These are phyloP conservation scores for Misgurnus mizolepis DNA, from an alignment of 2,113 vertebrate species.

Conservation along the genomic window DNA sequence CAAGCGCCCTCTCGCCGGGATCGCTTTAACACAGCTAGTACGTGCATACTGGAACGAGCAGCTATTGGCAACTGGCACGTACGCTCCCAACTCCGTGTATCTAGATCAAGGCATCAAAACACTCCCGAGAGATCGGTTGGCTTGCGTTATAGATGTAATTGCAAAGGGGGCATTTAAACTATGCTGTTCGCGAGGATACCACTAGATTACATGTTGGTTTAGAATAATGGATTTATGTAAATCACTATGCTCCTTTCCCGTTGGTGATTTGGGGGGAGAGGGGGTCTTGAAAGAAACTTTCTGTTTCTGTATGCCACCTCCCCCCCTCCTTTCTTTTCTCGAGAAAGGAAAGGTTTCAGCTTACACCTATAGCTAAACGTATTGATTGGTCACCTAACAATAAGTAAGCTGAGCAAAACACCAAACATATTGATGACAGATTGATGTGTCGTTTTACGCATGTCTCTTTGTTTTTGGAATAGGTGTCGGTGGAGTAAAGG, in stretches of 20 bases:
- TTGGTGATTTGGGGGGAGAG: not conserved
- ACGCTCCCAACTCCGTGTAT: slow-evolving; percentile 69
- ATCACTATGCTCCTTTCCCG: not conserved
- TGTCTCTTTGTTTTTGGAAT: slow-evolving; percentile 52
- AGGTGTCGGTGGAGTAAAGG: slow-evolving; percentile 71
- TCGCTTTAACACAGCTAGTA: slow-evolving; percentile 59
- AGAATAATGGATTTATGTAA: not conserved
- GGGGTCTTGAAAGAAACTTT: slow-evolving; percentile 23
- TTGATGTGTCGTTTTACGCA: no score
- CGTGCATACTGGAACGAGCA: slow-evolving; percentile 74
- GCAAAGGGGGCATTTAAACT: not conserved
- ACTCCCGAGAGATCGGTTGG: slow-evolving; percentile 57
- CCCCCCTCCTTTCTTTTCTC: slow-evolving; percentile 1
- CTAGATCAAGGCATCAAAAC: slow-evolving; percentile 72
- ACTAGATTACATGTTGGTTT: not conserved
- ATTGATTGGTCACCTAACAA: slow-evolving; percentile 19
- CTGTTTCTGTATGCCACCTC: slow-evolving; percentile 34
- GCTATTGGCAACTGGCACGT: slow-evolving; percentile 70
- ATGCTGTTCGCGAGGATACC: not conserved
- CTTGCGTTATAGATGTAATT: slow-evolving; percentile 26
- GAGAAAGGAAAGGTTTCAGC: slow-evolving; percentile 28
- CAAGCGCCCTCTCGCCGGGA: slow-evolving; percentile 42
- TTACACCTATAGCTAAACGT: not conserved
- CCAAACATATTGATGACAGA: not conserved
- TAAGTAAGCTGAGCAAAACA: not conserved